Base-by-base conservation (phyloP, 2,113 vertebrate species). In the Tachuris rubrigastra region DNA sequence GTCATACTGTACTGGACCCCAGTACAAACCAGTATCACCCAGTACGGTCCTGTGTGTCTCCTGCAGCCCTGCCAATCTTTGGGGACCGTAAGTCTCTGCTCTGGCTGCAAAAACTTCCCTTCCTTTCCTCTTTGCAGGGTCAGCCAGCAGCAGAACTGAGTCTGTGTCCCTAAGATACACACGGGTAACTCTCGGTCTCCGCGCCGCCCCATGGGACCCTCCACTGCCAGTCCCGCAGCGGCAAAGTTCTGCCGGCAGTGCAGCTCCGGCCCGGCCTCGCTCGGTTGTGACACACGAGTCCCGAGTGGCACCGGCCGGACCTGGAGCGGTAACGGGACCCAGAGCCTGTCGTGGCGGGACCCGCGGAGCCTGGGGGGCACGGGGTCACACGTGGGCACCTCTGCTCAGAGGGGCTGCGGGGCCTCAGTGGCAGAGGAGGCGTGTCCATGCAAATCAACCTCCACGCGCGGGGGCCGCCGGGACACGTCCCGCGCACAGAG, bases 401-500 rank as follows among this genome's bases (percentile, higher is more conserved):
- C 22, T 11, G 21, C 46, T 23, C 46, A 47, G 46, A 47, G 25
- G 60, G 39, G 39, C 39, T n/a, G n/a, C n/a, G 20, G 13, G 22
- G 11, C 21, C 8, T 1, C 9, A 12, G 19, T 0, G 2, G 7
- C 2, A 2, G 8, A 12, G 21, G 46, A n/a, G 47, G 28, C 58
- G 46, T 16, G 58, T 41, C 13, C 23, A 63, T 63, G 75, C n/a
- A 77, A 21, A 77, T 3, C 23, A 20, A 0, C 0, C 6, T 2
- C 42, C 33, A 23, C 42, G 17, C 42, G 42, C 42, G 7, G 7
- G 24, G 49, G 49, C 13, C 39, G 21, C 3, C 28, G 56, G 56
- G 74, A 49, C 21, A 11, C 28, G 4, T 4, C 21, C 5, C 16
- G 24, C 65, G 2, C 10, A 7, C 1, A 6, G 3, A 0, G 13